These are phyloP conservation scores for Nanorana parkeri DNA, from an alignment of 2,113 vertebrate genomes.

Conservation along the genomic window DNA sequence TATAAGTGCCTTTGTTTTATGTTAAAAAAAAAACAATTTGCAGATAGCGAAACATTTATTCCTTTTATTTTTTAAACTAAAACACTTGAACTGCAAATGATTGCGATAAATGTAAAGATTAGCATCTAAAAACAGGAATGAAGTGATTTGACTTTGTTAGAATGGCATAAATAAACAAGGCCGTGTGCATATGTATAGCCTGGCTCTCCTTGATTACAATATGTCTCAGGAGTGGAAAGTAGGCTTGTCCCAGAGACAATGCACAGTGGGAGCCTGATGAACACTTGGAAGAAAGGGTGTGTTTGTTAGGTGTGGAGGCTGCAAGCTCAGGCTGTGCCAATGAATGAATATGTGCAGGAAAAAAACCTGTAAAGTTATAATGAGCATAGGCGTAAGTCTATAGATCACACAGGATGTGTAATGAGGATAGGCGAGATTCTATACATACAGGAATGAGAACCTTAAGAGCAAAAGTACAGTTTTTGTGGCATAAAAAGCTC, in stretches of 20 bases:
- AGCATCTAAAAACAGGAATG: not conserved
- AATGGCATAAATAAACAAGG: not conserved
- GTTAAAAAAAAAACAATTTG: no score
- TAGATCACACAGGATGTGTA: no score
- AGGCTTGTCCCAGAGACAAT: conserved; percentile 20
- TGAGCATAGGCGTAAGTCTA: not conserved
- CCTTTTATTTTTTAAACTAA: not conserved
- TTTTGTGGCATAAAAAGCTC: not conserved
- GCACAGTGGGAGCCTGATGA: conserved; percentile 15
- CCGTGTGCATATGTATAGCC: conserved; percentile 6
- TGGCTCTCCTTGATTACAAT: not conserved
- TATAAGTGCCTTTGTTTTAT: no score
- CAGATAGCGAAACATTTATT: not conserved
- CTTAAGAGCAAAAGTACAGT: not conserved
- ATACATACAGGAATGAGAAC: not conserved
- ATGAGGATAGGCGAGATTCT: no score
- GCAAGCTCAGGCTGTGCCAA: conserved; percentile 20
- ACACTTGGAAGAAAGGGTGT: conserved; percentile 31
- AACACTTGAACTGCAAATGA: not conserved
- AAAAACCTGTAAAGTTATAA: not conserved
- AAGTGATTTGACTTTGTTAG: not conserved
- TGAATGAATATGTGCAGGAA: conserved; percentile 5
- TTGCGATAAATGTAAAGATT: not conserved
- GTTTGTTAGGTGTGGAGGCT: conserved; percentile 35
- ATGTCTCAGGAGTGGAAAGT: conserved; percentile 21